Percentiles rank a stretch among this genome's conserved stretches.
These are phyloP conservation scores for Sinohyriopsis cumingii DNA, from an alignment of 2,888 invertebrate genomes.

Conservation along the genomic window DNA sequence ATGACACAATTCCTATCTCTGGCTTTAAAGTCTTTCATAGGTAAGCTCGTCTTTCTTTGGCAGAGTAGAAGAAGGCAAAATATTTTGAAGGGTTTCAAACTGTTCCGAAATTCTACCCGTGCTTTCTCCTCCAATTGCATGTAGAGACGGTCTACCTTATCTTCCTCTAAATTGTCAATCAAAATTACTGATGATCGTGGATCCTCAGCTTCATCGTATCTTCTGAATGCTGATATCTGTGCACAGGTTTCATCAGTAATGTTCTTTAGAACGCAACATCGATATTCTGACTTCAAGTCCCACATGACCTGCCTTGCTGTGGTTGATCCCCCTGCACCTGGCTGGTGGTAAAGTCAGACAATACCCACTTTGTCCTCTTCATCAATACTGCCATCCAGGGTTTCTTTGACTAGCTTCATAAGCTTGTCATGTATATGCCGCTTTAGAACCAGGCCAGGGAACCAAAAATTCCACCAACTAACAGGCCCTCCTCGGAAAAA, in stretches of 20 bases:
- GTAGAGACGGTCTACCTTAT: slow-evolving; percentile 25
- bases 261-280: slow-evolving; percentile 47
- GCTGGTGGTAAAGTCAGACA: slow-evolving; percentile 48
- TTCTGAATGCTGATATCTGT: slow-evolving; percentile 40
- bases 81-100: slow-evolving; percentile 18
- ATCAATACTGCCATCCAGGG: slow-evolving; percentile 25
- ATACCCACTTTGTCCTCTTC: slow-evolving; percentile 37
- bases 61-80: slow-evolving; percentile 42
- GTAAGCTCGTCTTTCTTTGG: slow-evolving; percentile 15
- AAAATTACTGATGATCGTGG: slow-evolving; percentile 50
- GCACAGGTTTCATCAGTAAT: slow-evolving; percentile 46
- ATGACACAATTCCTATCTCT: slow-evolving; percentile 9
- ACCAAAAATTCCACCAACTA: slow-evolving; percentile 54
- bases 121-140: slow-evolving; percentile 34
- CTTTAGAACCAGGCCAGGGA: slow-evolving; percentile 32
- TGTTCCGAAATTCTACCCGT: slow-evolving; percentile 10
- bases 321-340: slow-evolving; percentile 57
- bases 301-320: slow-evolving; percentile 53
- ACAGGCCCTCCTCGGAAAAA: slow-evolving; percentile 47
- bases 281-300: slow-evolving; percentile 39
- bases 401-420: slow-evolving; percentile 15
- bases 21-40: neutral
- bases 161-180: slow-evolving; percentile 48
- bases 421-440: slow-evolving; percentile 32
- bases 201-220: slow-evolving; percentile 33